Evolutionary conservation across 2,888 invertebrate genomes (phyloP), one percentile per base, ranked within the genome.

Genomic region (Tiliacea citrago): DNA sequence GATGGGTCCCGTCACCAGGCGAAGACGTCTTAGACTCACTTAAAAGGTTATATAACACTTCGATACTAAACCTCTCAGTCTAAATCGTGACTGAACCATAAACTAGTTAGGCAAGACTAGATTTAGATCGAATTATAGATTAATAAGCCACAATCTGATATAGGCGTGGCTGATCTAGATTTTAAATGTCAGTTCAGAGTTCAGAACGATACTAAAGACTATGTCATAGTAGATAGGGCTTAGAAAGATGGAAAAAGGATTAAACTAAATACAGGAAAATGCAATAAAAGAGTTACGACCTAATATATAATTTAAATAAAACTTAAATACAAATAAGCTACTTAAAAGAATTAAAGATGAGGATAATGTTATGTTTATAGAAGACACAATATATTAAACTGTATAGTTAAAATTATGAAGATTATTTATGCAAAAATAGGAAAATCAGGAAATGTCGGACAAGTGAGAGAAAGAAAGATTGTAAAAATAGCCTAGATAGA

Each of bases 101-200:
- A 68, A 77, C 73, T 24, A 60, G 86, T 79, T 85, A 79, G 45
- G 69, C 66, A 82, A 86, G 63, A 39, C 73, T n/a, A 66, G 12
- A 72, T 6, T 53, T 10, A 75, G 70, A 79, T 79, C 49, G 16
- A 60, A 70, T 85, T 75, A 75, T 51, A 79, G 78, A 85, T 81
- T 79, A 85, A 79, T 75, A 61, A 57, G 70, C 65, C 5, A 58
- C 70, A 68, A 65, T 78, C 63, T 57, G 24, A 35, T 73, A 65
- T n/a, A 60, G 72, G 82, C 47, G 73, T 62, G 76, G 76, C 21
- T 81, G 86, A 58, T 85, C 85, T 86, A 85, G 77, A 82, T 84
- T 81, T 3, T 12, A 83, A 81, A 83, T 68, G 75, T 42, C 77
- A 83, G 51, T 81, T 83, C 83, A 77, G 21, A 77, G 78, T 77